phyloP scores from a whole-genome alignment of 1,140 invertebrate species.

The Bombus confusus region DNA sequence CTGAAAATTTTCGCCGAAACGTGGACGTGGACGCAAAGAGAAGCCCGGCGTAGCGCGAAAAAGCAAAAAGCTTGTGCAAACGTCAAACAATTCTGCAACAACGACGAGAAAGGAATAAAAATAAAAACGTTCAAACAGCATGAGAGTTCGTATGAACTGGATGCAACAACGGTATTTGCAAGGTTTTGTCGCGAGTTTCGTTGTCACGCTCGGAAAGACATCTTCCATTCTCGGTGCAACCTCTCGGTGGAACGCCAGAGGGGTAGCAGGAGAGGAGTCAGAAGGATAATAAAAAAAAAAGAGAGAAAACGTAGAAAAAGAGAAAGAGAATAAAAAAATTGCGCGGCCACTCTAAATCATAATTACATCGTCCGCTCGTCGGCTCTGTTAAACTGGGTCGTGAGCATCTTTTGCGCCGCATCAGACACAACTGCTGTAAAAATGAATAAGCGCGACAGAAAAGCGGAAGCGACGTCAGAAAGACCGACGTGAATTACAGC shows the following conservation, averaged over 20 bases:
- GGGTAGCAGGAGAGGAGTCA: neutral
- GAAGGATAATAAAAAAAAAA: neutral
- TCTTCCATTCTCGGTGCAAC: neutral
- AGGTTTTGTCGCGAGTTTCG: neutral
- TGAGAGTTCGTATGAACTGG: neutral
- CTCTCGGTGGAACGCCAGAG: neutral
- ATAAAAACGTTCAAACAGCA: neutral
- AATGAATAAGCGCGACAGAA: conserved; percentile 43
- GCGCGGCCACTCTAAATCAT: conserved; percentile 40
- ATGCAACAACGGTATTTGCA: neutral
- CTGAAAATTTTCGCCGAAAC: neutral
- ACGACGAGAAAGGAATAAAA: neutral
- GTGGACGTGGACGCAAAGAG: neutral
- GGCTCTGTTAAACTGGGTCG: conserved; percentile 48
- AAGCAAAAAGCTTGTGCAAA: neutral
- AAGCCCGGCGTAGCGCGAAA: neutral
- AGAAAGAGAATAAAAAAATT: neutral
- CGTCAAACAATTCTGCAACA: neutral
- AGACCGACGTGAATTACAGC: conserved; percentile 49
- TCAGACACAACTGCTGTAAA: conserved; percentile 50
- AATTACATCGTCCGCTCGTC: conserved; percentile 41
- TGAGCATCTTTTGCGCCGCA: conserved; percentile 42
- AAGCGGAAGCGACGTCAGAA: conserved; percentile 44
- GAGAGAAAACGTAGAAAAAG: neutral
- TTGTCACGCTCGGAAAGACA: neutral